Evolutionary conservation across 2,888 invertebrate species (phyloP).

Genomic region (Abrostola triplasia): DNA sequence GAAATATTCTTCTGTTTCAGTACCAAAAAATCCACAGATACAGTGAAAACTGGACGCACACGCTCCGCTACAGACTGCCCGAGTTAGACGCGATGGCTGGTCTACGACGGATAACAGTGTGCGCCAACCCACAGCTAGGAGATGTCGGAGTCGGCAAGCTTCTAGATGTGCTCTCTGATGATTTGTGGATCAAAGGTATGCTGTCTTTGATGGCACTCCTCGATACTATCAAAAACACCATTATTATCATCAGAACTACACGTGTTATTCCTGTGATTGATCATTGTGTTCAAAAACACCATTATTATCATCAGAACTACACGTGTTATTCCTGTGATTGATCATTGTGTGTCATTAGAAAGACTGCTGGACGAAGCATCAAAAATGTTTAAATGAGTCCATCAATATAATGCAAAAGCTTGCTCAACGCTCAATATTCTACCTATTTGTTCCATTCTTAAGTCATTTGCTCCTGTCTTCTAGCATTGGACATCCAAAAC

Average conservation of each 20-base stretch:
- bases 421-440: too few relatives aligned
- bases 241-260: too few relatives aligned
- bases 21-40: constrained; percentile 92
- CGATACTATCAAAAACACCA: too few relatives aligned
- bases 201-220: background rate
- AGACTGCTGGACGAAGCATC: too few relatives aligned
- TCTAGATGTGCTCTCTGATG: constrained; percentile 91
- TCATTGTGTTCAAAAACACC: too few relatives aligned
- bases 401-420: too few relatives aligned
- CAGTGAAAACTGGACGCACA: constrained; percentile 94
- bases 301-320: too few relatives aligned
- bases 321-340: too few relatives aligned
- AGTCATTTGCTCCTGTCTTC: constrained; percentile 6
- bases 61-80: constrained; percentile 92
- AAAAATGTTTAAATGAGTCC: too few relatives aligned
- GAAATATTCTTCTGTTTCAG: constrained; percentile 61
- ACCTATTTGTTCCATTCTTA: background rate
- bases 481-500: constrained; percentile 92
- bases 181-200: constrained; percentile 92
- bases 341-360: too few relatives aligned
- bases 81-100: constrained; percentile 92
- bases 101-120: constrained; percentile 90
- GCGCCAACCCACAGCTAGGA: constrained; percentile 90
- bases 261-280: too few relatives aligned
- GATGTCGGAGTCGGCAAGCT: constrained; percentile 90